These are phyloP conservation scores for Lethocerus indicus DNA, from an alignment of 1,140 invertebrate genomes.

Conservation along the genomic window DNA sequence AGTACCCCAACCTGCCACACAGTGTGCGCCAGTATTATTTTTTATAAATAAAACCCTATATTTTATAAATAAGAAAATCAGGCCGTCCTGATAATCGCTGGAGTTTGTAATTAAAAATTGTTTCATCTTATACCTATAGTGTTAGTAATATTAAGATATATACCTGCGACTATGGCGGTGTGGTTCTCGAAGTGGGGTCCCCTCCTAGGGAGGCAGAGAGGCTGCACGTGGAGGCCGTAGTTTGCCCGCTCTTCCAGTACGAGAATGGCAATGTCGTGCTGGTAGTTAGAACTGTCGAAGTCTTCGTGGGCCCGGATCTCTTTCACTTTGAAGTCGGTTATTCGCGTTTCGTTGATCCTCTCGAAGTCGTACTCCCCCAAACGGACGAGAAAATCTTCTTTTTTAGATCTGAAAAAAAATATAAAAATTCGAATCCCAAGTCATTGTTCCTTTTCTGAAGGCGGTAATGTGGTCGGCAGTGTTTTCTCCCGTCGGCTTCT, in stretches of 20 bases:
- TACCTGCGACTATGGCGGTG: constrained; percentile 18
- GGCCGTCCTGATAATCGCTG: not conserved
- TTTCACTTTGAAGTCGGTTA: constrained; percentile 15
- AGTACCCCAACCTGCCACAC: constrained; percentile 48
- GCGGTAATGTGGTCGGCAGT: too few species aligned
- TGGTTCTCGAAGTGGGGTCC: constrained; percentile 19
- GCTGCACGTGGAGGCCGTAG: constrained; percentile 35
- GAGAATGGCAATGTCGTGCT: constrained; percentile 68
- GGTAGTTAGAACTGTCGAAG: constrained; percentile 47
- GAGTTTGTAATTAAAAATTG: not conserved
- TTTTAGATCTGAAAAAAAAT: constrained; percentile 6
- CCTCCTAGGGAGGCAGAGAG: constrained; percentile 49
- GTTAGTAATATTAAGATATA: not conserved
- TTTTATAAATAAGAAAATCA: not conserved
- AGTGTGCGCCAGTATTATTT: not conserved
- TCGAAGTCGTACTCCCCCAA: constrained; percentile 20
- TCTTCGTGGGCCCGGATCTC: constrained; percentile 37
- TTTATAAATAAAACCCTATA: not conserved
- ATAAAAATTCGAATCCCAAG: too few species aligned
- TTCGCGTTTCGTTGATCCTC: constrained; percentile 13
- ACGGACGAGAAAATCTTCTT: constrained; percentile 13
- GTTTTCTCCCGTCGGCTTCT: too few species aligned
- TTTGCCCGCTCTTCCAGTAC: constrained; percentile 43
- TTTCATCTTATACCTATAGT: not conserved
- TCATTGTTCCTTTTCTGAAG: too few species aligned